Conservation (phyloP, 2,797 vertebrate species). For the Mus spretus region DNA sequence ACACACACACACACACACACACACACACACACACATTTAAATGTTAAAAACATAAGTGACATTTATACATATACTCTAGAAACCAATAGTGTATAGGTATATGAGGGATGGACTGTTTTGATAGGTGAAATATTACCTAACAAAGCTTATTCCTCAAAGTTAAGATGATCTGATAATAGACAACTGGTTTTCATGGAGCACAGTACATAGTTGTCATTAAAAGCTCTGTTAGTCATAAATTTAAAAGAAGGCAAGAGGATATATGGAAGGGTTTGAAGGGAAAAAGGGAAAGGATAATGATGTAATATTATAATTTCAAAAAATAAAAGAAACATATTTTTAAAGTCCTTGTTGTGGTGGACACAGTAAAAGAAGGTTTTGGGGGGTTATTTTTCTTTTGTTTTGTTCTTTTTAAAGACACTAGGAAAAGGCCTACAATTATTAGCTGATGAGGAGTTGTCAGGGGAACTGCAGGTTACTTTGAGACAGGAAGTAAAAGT, state of each 20-base stretch:
- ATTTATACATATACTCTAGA: not conserved
- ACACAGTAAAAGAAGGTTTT: not conserved
- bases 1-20: too few species aligned
- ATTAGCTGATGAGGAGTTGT: not conserved
- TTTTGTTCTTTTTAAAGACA: not conserved
- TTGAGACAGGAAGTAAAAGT: constrained; percentile 96
- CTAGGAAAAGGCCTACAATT: not conserved
- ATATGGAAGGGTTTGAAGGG: not conserved
- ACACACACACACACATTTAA: not conserved
- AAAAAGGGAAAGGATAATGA: not conserved
- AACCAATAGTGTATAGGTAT: constrained; percentile 53
- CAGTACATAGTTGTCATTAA: constrained; percentile 18
- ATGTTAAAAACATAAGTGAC: not conserved
- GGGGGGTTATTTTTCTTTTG: not conserved
- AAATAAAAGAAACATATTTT: not conserved
- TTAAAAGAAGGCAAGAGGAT: not conserved
- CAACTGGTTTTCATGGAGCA: constrained; percentile 53
- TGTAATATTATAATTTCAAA: not conserved
- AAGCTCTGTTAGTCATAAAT: not conserved
- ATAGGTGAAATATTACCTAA: constrained; percentile 67
- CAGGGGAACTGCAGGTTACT: constrained; percentile 97
- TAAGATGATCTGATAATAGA: constrained; percentile 55
- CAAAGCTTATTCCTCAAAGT: constrained; percentile 70
- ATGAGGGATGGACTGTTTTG: not conserved
- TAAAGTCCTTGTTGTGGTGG: not conserved